Percentiles rank a stretch among this genome's conserved stretches.
Conservation (phyloP, 2,888 invertebrate species). For the Hemithea aestivaria region DNA sequence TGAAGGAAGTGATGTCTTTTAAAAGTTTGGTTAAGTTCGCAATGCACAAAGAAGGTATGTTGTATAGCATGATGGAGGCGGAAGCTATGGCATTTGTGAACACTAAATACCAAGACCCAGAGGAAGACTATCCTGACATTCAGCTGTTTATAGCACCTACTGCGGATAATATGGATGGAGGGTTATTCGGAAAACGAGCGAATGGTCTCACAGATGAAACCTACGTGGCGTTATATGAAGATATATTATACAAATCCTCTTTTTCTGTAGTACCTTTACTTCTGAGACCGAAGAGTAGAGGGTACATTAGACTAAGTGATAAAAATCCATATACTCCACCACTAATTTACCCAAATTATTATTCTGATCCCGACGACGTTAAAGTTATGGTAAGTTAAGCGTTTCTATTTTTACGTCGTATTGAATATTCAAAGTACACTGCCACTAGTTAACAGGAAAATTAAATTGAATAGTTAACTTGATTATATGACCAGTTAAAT, state of each 20-base stretch:
- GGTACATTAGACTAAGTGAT: conserved; percentile 83
- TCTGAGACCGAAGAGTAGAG: conserved; percentile 86
- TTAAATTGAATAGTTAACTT: no score
- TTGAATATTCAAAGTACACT: no score
- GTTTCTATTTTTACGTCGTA: conserved; percentile 1
- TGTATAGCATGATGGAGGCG: conserved; percentile 87
- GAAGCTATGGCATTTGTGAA: conserved; percentile 90
- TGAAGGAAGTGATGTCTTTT: conserved; percentile 81
- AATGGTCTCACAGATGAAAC: conserved; percentile 83
- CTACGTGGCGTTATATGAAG: conserved; percentile 84
- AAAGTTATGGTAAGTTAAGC: conserved; percentile 82
- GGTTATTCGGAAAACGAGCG: conserved; percentile 84
- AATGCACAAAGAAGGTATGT: conserved; percentile 79
- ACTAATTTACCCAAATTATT: conserved; percentile 93
- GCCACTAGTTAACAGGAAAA: no score
- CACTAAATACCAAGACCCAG: conserved; percentile 83
- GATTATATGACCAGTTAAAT: no score
- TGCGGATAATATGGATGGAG: conserved; percentile 88
- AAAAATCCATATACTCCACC: conserved; percentile 86
- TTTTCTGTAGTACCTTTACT: conserved; percentile 84
- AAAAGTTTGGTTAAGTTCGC: conserved; percentile 82
- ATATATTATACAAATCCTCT: conserved; percentile 83
- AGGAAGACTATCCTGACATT: conserved; percentile 87
- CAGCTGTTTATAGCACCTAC: conserved; percentile 87
- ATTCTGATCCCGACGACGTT: conserved; percentile 84